phyloP scores from a whole-genome alignment of 2,888 invertebrate genomes.

The Catonia carolina region DNA sequence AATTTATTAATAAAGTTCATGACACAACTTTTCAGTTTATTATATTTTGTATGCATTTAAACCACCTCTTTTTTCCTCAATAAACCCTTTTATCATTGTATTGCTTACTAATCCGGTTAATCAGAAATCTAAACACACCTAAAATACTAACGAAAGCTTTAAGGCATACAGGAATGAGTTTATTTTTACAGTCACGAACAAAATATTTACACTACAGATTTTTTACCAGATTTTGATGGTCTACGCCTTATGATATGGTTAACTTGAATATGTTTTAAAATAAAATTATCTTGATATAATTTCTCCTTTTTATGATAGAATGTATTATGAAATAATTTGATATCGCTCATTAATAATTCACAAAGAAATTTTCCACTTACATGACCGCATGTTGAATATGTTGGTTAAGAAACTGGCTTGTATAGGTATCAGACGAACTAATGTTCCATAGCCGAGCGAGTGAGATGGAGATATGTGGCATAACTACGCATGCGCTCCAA shows the following conservation, averaged over 20 bases:
- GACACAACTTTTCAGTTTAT: conserved; percentile 14
- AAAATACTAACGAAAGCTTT: conserved; percentile 19
- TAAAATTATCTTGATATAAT: conserved; percentile 21
- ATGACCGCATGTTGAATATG: no score
- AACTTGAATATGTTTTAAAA: conserved; percentile 14
- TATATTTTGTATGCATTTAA: conserved; percentile 9
- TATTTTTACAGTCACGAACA: conserved; percentile 3
- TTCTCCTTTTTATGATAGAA: conserved; percentile 17
- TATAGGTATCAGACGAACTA: no score
- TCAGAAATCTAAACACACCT: conserved; percentile 14
- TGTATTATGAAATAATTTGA: conserved; percentile 7
- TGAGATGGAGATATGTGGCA: no score
- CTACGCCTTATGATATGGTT: conserved; percentile 2
- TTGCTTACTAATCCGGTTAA: conserved; percentile 6
- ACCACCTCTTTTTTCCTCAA: conserved; percentile 17
- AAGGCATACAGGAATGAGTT: conserved; percentile 18
- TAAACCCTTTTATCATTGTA: conserved; percentile 6
- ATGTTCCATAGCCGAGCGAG: no score
- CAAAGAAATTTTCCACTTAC: no score
- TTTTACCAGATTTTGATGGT: conserved; percentile 3
- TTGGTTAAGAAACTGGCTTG: no score
- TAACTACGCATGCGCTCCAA: no score
- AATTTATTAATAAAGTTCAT: conserved; percentile 4
- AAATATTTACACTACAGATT: conserved; percentile 7
- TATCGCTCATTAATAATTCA: conserved; percentile 1